Base-by-base conservation (phyloP, 1,140 invertebrate genomes). In the Drosophila funebris region DNA sequence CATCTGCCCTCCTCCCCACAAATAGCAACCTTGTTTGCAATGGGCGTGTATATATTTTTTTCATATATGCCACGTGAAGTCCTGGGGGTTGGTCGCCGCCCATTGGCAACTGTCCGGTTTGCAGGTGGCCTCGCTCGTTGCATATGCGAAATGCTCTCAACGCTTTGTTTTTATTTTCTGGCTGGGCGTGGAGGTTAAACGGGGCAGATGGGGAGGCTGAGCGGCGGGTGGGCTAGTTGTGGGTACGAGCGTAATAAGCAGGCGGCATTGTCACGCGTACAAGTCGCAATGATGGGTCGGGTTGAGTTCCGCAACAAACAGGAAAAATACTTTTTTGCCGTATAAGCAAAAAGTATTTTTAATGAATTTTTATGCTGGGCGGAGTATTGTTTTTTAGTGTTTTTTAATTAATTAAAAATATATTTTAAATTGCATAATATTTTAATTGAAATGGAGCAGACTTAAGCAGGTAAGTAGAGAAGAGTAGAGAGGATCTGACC, bases 371-470 rank as follows among this genome's bases (percentile, higher is more conserved):
- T 78, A 68, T 78, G 43, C 36, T 67, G 67, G 50, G 36, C 29
- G 33, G 54, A 44, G 44, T 67, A 76, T 80, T 77, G 69, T 73
- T 80, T 84, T 70, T 69, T 67, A 84, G 73, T 77, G 73, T 74
- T 70, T 81, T 82, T 81, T 87, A 78, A 81, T 85, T 87, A 85
- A 85, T 81, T 78, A 81, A 81, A 85, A 87, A 80, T 80, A 82
- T 87, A 85, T 74, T 77, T 77, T 74, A 80, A 81, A 85, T 77
- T 77, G 61, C 69, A 81, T 75, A 68, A 80, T 71, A 82, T 72
- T 85, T 69, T 75, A 75, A 85, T 81, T 85, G 62, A 75, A 87
- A 78, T 24, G 74, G 29, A 62, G 68, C 37, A 41, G 56, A 44
- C 24, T 14, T n/a, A 31, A 11, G 50, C 27, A 50, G 41, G 13